Conservation (phyloP, 2,797 vertebrate genomes). For the Tapera naevia region DNA sequence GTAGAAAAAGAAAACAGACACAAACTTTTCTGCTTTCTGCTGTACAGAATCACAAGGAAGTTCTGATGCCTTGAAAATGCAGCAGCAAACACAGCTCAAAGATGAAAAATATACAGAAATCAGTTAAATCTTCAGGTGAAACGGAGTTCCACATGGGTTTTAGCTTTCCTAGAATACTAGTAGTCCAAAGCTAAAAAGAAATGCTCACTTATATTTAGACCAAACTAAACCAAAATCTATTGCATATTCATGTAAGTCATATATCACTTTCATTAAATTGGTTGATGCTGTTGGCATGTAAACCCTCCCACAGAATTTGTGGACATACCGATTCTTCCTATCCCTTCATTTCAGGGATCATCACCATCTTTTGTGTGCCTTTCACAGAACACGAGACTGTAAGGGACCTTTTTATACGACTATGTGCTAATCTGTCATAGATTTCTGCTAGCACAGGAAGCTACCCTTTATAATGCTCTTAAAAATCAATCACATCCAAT, state of each 20-base stretch:
- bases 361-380: neutral
- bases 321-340: neutral
- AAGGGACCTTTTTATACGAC: neutral
- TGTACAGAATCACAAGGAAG: neutral
- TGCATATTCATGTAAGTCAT: neutral
- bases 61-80: neutral
- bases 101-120: neutral
- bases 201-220: neutral
- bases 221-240: neutral
- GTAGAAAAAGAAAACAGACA: neutral
- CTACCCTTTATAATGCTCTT: neutral
- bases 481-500: neutral
- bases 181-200: neutral
- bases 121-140: neutral
- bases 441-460: neutral
- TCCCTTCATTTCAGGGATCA: neutral
- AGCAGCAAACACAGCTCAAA: neutral
- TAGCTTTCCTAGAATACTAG: neutral
- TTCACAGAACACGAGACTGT: neutral
- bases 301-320: neutral
- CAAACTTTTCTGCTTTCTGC: neutral
- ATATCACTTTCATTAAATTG: neutral
- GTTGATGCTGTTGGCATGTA: neutral
- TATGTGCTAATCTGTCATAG: neutral
- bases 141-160: neutral